Conservation (phyloP, 2,797 vertebrate species). For the Labeo calbasu region DNA sequence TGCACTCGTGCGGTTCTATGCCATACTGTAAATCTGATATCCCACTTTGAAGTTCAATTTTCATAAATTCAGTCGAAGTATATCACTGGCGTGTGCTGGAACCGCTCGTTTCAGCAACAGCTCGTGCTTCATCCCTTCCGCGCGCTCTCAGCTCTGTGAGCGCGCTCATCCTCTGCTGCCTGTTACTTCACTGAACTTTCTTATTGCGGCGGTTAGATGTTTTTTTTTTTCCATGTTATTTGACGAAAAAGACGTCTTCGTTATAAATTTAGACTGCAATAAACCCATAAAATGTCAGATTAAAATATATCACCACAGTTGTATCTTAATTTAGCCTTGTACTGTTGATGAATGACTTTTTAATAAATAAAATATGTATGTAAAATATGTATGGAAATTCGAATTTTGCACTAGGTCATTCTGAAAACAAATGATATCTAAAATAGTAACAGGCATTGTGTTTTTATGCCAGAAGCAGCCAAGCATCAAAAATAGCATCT, state of each 20-base stretch:
- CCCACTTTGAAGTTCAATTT: conserved; percentile 12
- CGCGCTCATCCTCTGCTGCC: conserved; percentile 2
- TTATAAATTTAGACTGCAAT: background rate
- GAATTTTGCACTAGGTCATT: background rate
- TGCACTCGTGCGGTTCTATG: background rate
- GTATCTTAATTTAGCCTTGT: background rate
- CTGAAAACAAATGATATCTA: background rate
- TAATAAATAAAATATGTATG: background rate
- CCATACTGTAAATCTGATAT: background rate
- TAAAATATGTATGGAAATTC: background rate
- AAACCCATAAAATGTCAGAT: background rate
- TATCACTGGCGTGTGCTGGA: background rate
- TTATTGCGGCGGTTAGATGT: background rate
- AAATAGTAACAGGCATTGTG: background rate
- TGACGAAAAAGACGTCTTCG: no score
- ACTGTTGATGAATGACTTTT: background rate
- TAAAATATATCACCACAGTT: background rate
- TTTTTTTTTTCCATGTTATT: background rate
- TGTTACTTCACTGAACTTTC: conserved; percentile 14
- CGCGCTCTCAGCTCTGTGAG: conserved; percentile 20
- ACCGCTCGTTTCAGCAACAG: background rate
- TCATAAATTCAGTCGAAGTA: conserved; percentile 1
- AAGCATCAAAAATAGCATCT: background rate
- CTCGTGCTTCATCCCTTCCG: background rate
- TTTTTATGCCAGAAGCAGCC: background rate